A percentile compares a stretch with the other conserved stretches of the same genome.
Evolutionary conservation across 2,797 vertebrate species (phyloP).

Genomic region (Melanogrammus aeglefinus): DNA sequence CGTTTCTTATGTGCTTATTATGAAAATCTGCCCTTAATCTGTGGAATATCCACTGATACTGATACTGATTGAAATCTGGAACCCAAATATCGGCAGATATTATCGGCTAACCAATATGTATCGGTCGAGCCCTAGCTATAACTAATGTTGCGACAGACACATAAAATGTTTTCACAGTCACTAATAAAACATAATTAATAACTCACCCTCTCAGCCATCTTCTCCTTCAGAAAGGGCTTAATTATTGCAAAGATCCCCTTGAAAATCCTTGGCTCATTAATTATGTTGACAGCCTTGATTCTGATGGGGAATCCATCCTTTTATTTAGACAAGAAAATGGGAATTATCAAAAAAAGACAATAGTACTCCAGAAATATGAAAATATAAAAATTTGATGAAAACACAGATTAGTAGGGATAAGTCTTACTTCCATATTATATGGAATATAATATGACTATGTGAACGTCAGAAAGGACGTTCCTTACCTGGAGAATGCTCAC

Average conservation of each 20-base stretch:
- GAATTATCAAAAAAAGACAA: conserved; percentile 12
- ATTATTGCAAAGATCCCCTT: conserved; percentile 99
- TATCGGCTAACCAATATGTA: too few relatives aligned
- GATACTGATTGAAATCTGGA: too few relatives aligned
- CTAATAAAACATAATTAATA: neutral
- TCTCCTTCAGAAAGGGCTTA: conserved; percentile 98
- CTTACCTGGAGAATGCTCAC: conserved; percentile 97
- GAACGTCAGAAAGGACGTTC: neutral
- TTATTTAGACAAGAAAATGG: conserved; percentile 29
- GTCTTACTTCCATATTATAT: neutral
- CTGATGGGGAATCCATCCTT: conserved; percentile 98
- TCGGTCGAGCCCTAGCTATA: neutral
- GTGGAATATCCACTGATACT: too few relatives aligned
- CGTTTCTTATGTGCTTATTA: too few relatives aligned
- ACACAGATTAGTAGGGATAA: neutral
- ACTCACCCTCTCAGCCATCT: conserved; percentile 96
- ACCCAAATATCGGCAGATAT: too few relatives aligned
- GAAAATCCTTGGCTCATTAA: conserved; percentile 97
- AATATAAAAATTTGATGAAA: neutral
- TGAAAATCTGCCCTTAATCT: too few relatives aligned
- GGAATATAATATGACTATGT: neutral
- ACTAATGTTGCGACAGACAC: neutral
- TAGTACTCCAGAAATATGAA: neutral
- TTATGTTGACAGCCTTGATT: conserved; percentile 97
- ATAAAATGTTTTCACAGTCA: neutral